phyloP scores from a whole-genome alignment of 2,797 vertebrate species.

The Calcarius lapponicus region DNA sequence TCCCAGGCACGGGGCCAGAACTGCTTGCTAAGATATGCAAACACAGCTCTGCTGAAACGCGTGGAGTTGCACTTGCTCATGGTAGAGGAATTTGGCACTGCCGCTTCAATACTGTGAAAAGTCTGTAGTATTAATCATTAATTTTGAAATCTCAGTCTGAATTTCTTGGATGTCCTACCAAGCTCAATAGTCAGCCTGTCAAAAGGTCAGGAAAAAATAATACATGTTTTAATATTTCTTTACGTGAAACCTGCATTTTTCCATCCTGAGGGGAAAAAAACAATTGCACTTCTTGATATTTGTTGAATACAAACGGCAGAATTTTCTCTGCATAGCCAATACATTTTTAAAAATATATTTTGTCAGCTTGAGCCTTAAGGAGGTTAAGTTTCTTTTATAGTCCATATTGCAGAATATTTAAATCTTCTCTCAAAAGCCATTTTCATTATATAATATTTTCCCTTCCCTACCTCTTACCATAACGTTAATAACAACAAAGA shows the following conservation, averaged over 20 bases:
- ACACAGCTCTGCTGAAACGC: background rate
- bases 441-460: background rate
- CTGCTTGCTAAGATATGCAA: background rate
- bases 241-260: background rate
- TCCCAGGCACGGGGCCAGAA: conserved; percentile 29
- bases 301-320: background rate
- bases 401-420: background rate
- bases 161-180: background rate
- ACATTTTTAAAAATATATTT: background rate
- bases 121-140: background rate
- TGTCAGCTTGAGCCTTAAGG: background rate
- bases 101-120: background rate
- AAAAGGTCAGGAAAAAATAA: background rate
- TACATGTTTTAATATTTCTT: background rate
- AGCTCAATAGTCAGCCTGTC: background rate
- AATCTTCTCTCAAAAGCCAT: background rate
- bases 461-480: background rate
- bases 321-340: background rate
- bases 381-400: background rate
- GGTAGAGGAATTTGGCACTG: background rate
- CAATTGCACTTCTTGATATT: background rate
- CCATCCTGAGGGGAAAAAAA: background rate
- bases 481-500: background rate
- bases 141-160: background rate
- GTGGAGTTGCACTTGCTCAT: background rate